Evolutionary conservation across 37 sponge, comb jelly and placozoan genomes (phyloP), one percentile per base, ranked within the genome.

Genomic region (Spongilla lacustris): DNA sequence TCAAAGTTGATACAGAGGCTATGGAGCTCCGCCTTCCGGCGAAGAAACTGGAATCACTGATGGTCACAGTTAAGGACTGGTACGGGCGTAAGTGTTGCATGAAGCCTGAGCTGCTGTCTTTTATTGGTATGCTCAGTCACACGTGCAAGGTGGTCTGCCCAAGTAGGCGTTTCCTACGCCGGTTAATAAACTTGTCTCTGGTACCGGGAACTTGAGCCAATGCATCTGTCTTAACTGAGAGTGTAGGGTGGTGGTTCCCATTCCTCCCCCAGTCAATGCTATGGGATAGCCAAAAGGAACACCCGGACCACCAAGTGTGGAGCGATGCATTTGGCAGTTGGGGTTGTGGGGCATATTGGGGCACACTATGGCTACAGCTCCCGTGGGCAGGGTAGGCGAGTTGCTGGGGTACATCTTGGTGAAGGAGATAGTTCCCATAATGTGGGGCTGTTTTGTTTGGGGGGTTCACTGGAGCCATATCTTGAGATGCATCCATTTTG

Each of bases 391-490:
- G 70, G 70, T 3, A 27, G 41, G 4, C 27, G 27, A 41, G 41
- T 6, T 3, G 6, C 6, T 41, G 41, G n/a, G n/a, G 41, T 41
- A 3, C 46, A 88, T 88, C 38, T 48, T 41, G 2, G 71, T 67
- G 0, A 79, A 84, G 79, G 85, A 89, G 74, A 50, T 89, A 4
- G 28, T 89, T 0, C 80, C 84, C 34, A 68, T 89, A 23, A 48
- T 73, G 8, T 22, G 80, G 50, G 81, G 80, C 36, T 22, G n/a
- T 28, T 80, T 46, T 4, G 3, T 77, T 2, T 89, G 73, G 74
- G 85, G 85, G 4, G 25, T 28, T 9, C n/a, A 22, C 0, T 79
- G 85, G 90, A 2, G 71, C 69, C 85, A 89, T 37, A 22, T 89
- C 17, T 10, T 89, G 69, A 37, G 81, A 17, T 84, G 84, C 33